Evolutionary conservation across 1,140 invertebrate species (phyloP).

Genomic region (Cyrtorhinus lividipennis): DNA sequence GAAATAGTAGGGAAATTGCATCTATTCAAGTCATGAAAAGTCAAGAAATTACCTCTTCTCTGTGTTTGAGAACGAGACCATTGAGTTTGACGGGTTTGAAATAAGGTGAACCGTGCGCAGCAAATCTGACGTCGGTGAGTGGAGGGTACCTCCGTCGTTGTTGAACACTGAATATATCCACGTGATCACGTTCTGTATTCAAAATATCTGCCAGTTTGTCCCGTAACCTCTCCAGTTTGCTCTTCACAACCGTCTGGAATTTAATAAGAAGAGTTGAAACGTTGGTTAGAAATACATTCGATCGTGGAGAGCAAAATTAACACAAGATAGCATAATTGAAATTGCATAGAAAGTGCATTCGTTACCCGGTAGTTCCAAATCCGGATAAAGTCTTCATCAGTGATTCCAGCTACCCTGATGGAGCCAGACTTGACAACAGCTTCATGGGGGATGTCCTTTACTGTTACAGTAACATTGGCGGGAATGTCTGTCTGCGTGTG

Average conservation of each 20-base stretch:
- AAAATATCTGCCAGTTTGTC: conserved; percentile 74
- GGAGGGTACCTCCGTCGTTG: conserved; percentile 69
- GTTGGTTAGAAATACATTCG: too few relatives aligned
- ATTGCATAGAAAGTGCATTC: neutral
- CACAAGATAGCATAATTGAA: neutral
- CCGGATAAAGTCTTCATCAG: conserved; percentile 89
- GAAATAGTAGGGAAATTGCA: too few relatives aligned
- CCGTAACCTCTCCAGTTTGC: conserved; percentile 74
- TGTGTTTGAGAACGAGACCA: conserved; percentile 83
- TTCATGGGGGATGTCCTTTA: conserved; percentile 87
- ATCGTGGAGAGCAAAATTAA: conserved; percentile 34
- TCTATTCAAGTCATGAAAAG: too few relatives aligned
- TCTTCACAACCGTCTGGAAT: conserved; percentile 45
- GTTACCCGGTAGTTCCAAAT: conserved; percentile 78
- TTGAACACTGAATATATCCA: conserved; percentile 92
- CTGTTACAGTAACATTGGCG: conserved; percentile 82
- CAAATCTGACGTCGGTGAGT: conserved; percentile 82
- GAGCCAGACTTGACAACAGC: conserved; percentile 92
- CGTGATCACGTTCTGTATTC: conserved; percentile 70
- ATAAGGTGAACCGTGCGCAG: conserved; percentile 89
- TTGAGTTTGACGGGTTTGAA: conserved; percentile 88
- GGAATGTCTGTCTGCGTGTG: conserved; percentile 82
- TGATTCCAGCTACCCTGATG: conserved; percentile 80
- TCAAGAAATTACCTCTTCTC: conserved; percentile 63
- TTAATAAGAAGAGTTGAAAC: neutral